Evolutionary conservation across 2,797 vertebrate species (phyloP).

Genomic region (Pithecia hirsuta): DNA sequence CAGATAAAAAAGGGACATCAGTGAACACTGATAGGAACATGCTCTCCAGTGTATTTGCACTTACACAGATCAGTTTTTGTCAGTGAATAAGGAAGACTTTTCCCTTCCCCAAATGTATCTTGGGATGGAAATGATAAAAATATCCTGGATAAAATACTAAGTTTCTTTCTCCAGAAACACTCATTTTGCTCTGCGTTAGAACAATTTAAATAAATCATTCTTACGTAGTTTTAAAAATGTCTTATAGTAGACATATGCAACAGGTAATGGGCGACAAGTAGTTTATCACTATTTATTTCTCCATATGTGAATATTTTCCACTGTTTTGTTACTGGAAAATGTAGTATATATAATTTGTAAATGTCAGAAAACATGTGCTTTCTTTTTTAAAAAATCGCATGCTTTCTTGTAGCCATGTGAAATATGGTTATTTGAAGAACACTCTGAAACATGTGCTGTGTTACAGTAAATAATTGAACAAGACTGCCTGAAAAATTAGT

Average conservation of each 20-base stretch:
- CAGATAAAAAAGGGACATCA: neutral
- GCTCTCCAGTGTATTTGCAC: neutral
- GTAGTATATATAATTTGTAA: constrained; percentile 9
- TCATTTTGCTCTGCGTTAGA: neutral
- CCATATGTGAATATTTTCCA: constrained; percentile 40
- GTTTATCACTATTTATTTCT: constrained; percentile 27
- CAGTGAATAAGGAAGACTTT: neutral
- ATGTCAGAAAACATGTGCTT: constrained; percentile 28
- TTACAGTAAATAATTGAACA: neutral
- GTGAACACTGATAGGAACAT: neutral
- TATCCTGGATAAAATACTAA: neutral
- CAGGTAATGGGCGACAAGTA: neutral
- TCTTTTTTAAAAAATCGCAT: neutral
- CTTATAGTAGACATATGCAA: neutral
- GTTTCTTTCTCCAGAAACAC: neutral
- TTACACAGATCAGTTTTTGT: neutral
- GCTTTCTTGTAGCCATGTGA: neutral
- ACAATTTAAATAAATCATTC: constrained; percentile 17
- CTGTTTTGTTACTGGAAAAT: constrained; percentile 6
- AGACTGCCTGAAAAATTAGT: neutral
- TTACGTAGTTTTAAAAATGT: neutral
- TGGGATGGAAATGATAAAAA: neutral
- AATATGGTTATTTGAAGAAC: constrained; percentile 36
- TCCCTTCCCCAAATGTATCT: neutral
- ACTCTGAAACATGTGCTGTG: neutral